phyloP scores from a whole-genome alignment of 1,140 invertebrate genomes.

The Babylonia areolata region DNA sequence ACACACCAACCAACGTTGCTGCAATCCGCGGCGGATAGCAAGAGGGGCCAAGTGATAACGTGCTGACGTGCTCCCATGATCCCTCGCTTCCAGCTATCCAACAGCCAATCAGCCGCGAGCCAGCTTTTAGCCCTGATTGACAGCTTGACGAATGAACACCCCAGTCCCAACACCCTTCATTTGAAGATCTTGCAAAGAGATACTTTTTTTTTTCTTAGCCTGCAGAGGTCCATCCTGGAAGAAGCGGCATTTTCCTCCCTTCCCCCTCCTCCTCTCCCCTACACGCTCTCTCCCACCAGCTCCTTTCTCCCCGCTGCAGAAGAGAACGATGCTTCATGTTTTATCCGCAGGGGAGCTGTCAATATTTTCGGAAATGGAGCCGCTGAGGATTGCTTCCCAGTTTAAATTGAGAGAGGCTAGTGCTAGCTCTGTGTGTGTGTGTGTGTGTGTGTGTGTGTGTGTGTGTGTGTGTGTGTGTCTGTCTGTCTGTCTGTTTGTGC shows the following conservation, averaged over 20 bases:
- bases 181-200: slow-evolving; percentile 3
- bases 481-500: neutral
- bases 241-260: neutral
- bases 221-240: neutral
- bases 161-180: slow-evolving; percentile 4
- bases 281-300: neutral
- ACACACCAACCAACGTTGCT: too few species aligned
- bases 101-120: neutral
- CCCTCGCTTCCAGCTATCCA: neutral
- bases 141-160: slow-evolving; percentile 11
- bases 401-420: neutral
- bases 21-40: neutral
- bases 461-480: neutral
- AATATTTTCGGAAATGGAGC: neutral
- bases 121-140: slow-evolving; percentile 11
- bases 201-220: neutral
- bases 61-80: neutral
- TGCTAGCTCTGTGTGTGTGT: neutral
- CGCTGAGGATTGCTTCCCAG: neutral
- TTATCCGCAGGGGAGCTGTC: slow-evolving; percentile 5
- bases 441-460: neutral
- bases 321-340: slow-evolving; percentile 7
- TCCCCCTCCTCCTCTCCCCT: neutral
- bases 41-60: neutral
- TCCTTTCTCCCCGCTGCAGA: neutral